Percentiles rank a stretch among this genome's conserved stretches.
These are phyloP conservation scores for Rousettus madagascariensis DNA, from an alignment of 2,797 vertebrate genomes.

Conservation along the genomic window DNA sequence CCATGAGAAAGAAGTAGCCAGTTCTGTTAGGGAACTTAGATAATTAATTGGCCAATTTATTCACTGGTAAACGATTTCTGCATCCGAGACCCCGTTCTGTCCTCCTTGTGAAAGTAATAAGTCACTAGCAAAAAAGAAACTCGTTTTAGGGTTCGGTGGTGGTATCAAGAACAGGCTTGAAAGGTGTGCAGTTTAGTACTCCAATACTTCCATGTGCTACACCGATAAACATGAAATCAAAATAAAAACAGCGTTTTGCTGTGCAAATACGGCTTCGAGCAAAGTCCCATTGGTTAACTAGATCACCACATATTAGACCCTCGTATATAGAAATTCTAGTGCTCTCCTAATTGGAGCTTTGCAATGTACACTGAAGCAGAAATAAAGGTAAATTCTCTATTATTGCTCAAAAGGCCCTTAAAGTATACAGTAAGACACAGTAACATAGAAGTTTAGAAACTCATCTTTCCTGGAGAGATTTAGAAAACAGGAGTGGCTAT, in stretches of 20 bases:
- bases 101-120: background rate
- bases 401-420: background rate
- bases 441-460: background rate
- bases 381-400: background rate
- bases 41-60: background rate
- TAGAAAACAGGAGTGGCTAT: background rate
- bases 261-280: background rate
- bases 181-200: background rate
- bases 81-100: background rate
- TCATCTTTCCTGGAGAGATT: background rate
- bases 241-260: background rate
- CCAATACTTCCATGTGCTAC: background rate
- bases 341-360: background rate
- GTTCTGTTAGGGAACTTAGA: background rate
- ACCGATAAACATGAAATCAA: background rate
- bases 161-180: background rate
- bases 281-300: background rate
- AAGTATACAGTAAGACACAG: background rate
- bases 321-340: background rate
- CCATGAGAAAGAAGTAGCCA: background rate
- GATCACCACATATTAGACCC: background rate
- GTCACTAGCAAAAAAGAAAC: background rate
- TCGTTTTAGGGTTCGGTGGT: background rate
- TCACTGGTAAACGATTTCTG: background rate
- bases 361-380: background rate